phyloP scores from a whole-genome alignment of 2,113 vertebrate genomes.

The Thomomys bottae region DNA sequence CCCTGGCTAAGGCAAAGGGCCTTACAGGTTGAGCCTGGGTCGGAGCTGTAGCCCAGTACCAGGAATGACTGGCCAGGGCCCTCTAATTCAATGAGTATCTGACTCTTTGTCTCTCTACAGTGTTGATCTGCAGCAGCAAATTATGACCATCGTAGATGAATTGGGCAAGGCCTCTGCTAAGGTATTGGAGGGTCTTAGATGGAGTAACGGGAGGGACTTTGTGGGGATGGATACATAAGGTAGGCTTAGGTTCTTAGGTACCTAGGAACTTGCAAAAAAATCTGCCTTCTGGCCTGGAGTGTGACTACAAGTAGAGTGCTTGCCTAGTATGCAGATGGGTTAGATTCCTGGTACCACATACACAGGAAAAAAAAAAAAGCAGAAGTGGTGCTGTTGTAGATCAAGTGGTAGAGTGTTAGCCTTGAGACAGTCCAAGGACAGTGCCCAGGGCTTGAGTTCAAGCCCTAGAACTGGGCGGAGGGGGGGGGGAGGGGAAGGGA shows the following conservation, averaged over 20 bases:
- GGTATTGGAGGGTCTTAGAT: constrained; percentile 67
- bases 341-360: too few relatives aligned
- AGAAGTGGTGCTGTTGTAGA: too few relatives aligned
- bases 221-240: not conserved
- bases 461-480: too few relatives aligned
- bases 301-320: too few relatives aligned
- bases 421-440: too few relatives aligned
- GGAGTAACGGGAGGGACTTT: not conserved
- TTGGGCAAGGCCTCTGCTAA: constrained; percentile 86
- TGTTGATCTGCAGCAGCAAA: constrained; percentile 81
- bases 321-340: too few relatives aligned
- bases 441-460: too few relatives aligned
- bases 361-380: too few relatives aligned
- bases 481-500: too few relatives aligned
- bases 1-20: not conserved
- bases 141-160: constrained; percentile 83
- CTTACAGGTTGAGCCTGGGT: not conserved
- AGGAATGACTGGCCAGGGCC: not conserved
- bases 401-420: too few relatives aligned
- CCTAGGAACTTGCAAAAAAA: not conserved
- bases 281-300: not conserved
- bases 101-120: constrained; percentile 66
- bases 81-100: not conserved
- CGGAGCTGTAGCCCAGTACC: not conserved
- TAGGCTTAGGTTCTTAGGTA: not conserved